Evolutionary conservation across 2,113 vertebrate genomes (phyloP).

Genomic region (Leucosticte australis): DNA sequence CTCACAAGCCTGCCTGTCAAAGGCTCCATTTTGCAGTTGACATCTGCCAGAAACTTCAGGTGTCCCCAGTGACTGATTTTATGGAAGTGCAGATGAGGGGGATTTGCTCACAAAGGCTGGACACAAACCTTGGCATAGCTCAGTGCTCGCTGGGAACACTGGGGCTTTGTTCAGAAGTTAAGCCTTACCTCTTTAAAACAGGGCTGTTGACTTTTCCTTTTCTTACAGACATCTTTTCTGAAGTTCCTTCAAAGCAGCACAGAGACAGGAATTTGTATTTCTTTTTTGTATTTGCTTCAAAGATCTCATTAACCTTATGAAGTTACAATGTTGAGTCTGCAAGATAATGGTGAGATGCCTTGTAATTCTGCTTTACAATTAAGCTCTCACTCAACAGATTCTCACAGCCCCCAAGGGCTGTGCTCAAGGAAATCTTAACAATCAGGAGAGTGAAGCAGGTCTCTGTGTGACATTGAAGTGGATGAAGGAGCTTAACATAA

Average conservation of each 20-base stretch:
- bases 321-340: not conserved
- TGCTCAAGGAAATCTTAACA: not conserved
- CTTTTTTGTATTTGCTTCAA: not conserved
- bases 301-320: not conserved
- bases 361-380: not conserved
- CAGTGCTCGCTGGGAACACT: not conserved
- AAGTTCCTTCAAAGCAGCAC: not conserved
- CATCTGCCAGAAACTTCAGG: not conserved
- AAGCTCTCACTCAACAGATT: conserved; percentile 15
- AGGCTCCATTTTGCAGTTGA: not conserved
- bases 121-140: not conserved
- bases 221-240: not conserved
- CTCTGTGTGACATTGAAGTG: not conserved
- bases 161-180: conserved; percentile 6
- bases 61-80: not conserved
- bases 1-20: not conserved
- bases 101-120: not conserved
- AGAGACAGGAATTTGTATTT: not conserved
- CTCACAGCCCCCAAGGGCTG: not conserved
- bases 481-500: not conserved
- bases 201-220: not conserved
- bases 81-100: not conserved
- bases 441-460: not conserved
- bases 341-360: not conserved
- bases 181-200: not conserved